phyloP scores from a whole-genome alignment of 2,797 vertebrate genomes.

The Urophycis tenuis region DNA sequence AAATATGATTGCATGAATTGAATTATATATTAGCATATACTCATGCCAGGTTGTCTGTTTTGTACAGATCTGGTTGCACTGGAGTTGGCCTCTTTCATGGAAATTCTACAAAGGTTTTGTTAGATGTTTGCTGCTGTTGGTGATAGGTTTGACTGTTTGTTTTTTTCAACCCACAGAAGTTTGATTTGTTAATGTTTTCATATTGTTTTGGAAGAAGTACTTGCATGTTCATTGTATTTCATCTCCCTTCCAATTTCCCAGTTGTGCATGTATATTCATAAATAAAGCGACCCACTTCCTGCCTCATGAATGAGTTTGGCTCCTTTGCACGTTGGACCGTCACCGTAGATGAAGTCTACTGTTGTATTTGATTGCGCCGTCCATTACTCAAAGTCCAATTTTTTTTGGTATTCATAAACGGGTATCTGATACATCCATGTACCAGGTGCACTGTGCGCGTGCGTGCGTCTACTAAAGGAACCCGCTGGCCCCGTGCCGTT shows the following conservation, averaged over 20 bases:
- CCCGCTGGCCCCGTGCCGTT: neutral
- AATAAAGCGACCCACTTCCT: neutral
- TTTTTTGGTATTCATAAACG: neutral
- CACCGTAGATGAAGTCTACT: neutral
- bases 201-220: neutral
- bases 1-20: neutral
- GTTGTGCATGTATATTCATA: neutral
- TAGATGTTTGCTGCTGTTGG: neutral
- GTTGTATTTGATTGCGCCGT: neutral
- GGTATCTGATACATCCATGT: neutral
- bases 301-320: neutral
- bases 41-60: neutral
- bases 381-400: neutral
- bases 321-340: no score
- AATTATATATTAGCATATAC: neutral
- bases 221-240: neutral
- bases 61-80: neutral
- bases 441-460: no score
- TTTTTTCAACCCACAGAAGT: neutral
- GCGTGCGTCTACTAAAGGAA: neutral
- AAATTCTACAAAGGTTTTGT: neutral
- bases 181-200: neutral
- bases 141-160: neutral
- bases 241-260: neutral
- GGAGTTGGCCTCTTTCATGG: neutral